These are phyloP conservation scores for Mellivora capensis DNA, from an alignment of 2,113 vertebrate species.

Conservation along the genomic window DNA sequence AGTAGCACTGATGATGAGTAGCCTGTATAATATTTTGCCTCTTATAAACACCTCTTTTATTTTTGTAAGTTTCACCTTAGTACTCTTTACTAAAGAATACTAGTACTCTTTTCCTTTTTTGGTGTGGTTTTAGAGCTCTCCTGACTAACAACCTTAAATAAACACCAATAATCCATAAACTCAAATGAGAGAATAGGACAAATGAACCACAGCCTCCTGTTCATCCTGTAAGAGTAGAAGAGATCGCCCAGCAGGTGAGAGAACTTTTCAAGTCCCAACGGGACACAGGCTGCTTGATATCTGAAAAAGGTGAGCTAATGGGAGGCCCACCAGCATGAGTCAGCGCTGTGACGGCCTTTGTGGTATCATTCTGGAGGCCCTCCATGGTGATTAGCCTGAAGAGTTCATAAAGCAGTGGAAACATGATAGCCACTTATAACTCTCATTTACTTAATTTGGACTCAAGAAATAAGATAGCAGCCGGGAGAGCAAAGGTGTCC, in stretches of 20 bases:
- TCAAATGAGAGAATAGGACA: not conserved
- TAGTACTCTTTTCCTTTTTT: not conserved
- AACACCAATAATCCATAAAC: not conserved
- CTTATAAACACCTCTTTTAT: not conserved
- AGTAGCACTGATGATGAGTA: not conserved
- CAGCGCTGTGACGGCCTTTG: not conserved
- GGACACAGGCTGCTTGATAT: not conserved
- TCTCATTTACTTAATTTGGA: not conserved
- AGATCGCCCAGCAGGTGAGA: not conserved
- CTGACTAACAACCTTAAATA: not conserved
- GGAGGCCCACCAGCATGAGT: not conserved
- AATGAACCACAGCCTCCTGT: not conserved
- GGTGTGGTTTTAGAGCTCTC: not conserved
- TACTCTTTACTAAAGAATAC: not conserved
- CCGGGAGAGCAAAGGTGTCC: not conserved
- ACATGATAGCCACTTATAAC: not conserved
- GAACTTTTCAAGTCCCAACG: not conserved
- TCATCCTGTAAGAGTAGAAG: not conserved
- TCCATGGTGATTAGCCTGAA: not conserved
- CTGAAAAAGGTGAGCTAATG: not conserved
- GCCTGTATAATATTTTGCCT: not conserved
- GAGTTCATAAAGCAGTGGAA: not conserved
- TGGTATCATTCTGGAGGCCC: not conserved
- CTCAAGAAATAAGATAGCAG: not conserved
- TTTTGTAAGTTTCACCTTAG: not conserved